Evolutionary conservation across 2,113 vertebrate species (phyloP).

Genomic region (Corvus moneduloides): DNA sequence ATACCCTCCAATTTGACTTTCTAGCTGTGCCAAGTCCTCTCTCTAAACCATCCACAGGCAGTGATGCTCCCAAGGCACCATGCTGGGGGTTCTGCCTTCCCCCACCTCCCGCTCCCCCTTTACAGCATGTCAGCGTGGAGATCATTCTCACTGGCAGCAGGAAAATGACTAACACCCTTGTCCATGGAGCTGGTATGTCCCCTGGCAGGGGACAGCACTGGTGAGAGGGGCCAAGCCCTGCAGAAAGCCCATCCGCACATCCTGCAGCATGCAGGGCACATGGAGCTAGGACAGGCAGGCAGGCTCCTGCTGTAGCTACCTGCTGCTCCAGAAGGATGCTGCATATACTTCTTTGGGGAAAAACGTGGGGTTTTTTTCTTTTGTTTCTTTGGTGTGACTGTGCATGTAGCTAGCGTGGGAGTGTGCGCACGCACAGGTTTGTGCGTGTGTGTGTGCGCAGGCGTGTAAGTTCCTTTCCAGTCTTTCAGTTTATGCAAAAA

Average conservation of each 20-base stretch:
- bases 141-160: slow-evolving; percentile 36
- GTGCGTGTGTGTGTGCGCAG: background rate
- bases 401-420: slow-evolving; percentile 58
- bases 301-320: slow-evolving; percentile 83
- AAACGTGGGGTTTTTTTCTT: background rate
- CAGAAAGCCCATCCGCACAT: background rate
- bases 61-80: slow-evolving; percentile 70
- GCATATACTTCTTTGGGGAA: slow-evolving; percentile 59
- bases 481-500: slow-evolving; percentile 69
- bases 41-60: slow-evolving; percentile 69
- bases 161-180: slow-evolving; percentile 50
- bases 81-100: slow-evolving; percentile 54
- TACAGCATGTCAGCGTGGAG: slow-evolving; percentile 16
- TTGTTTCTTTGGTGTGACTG: slow-evolving; percentile 61
- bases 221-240: slow-evolving; percentile 31
- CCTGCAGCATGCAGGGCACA: background rate
- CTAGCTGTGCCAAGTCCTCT: slow-evolving; percentile 84
- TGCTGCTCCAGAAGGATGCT: slow-evolving; percentile 67
- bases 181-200: slow-evolving; percentile 52
- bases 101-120: background rate
- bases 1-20: slow-evolving; percentile 55
- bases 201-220: background rate
- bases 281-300: slow-evolving; percentile 77
- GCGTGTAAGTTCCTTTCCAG: slow-evolving; percentile 46
- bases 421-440: background rate